Evolutionary conservation across 2,113 vertebrate genomes (phyloP).

Genomic region (Muntiacus muntjak): DNA sequence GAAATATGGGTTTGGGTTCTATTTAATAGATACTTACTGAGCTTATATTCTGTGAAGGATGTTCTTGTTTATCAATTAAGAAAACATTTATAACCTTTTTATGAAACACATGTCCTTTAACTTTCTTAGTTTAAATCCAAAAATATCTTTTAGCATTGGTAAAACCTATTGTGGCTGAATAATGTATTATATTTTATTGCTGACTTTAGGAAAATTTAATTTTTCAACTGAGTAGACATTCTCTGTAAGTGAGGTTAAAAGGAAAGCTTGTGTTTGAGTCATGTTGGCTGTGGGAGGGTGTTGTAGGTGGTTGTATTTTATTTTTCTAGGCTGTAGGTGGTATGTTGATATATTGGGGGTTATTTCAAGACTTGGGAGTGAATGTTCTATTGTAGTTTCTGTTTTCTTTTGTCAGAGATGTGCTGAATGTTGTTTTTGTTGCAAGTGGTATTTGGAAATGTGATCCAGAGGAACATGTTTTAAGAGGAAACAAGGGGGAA

Average conservation of each 20-base stretch:
- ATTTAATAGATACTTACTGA: background rate
- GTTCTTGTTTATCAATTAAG: background rate
- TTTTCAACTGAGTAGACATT: background rate
- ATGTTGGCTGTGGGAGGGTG: slow-evolving; percentile 37
- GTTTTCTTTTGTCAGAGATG: slow-evolving; percentile 54
- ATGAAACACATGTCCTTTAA: background rate
- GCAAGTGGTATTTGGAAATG: slow-evolving; percentile 59
- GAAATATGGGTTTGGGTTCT: background rate
- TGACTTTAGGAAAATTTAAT: background rate
- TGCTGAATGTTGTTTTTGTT: slow-evolving; percentile 52
- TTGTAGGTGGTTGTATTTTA: slow-evolving; percentile 56
- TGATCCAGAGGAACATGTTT: slow-evolving; percentile 57
- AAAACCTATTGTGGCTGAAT: background rate
- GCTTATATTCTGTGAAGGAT: background rate
- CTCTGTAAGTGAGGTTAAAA: slow-evolving; percentile 13
- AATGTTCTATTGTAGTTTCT: slow-evolving; percentile 59
- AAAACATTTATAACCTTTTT: background rate
- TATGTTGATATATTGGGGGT: slow-evolving; percentile 47
- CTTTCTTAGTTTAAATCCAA: background rate
- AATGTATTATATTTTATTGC: background rate
- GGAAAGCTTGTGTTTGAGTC: slow-evolving; percentile 43
- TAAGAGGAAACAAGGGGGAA: background rate
- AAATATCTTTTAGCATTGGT: background rate
- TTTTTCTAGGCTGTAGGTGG: slow-evolving; percentile 56
- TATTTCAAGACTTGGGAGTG: slow-evolving; percentile 53